Conservation (phyloP, 2,888 invertebrate species). For the Shargacucullia verbasci region DNA sequence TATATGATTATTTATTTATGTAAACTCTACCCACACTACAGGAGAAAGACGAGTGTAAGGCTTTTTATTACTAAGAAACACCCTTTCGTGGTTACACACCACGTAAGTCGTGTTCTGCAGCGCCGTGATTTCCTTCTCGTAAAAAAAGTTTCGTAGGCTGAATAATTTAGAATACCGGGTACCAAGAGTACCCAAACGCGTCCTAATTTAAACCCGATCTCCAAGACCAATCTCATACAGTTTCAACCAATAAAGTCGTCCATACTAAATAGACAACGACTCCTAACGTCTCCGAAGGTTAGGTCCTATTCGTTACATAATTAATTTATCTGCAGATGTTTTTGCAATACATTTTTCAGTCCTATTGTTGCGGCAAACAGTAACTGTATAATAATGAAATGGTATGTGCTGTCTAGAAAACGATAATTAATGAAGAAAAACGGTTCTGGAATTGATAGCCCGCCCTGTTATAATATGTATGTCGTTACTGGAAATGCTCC, state of each 20-base stretch:
- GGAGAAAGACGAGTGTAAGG: too few species aligned
- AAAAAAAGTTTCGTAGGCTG: not conserved
- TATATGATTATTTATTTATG: too few species aligned
- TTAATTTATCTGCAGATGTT: constrained; percentile 11
- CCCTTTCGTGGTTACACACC: too few species aligned
- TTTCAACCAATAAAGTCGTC: constrained; percentile 13
- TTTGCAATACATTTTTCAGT: not conserved
- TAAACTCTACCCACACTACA: too few species aligned
- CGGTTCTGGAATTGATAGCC: too few species aligned
- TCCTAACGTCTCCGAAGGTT: not conserved
- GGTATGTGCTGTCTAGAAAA: not conserved
- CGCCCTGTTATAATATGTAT: too few species aligned
- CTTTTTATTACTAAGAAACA: too few species aligned
- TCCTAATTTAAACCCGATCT: not conserved
- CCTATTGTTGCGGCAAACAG: too few species aligned
- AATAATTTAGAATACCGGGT: not conserved
- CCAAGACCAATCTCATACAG: constrained; percentile 2
- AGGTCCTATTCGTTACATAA: constrained; percentile 7
- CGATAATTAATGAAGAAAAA: too few species aligned
- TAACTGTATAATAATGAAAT: not conserved
- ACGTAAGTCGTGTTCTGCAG: too few species aligned
- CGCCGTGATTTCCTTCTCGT: too few species aligned
- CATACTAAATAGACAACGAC: constrained; percentile 14
- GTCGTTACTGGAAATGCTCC: too few species aligned
- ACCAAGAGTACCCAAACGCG: not conserved